Base-by-base conservation (phyloP, 2,113 vertebrate species). In the Xiphorhynchus elegans region DNA sequence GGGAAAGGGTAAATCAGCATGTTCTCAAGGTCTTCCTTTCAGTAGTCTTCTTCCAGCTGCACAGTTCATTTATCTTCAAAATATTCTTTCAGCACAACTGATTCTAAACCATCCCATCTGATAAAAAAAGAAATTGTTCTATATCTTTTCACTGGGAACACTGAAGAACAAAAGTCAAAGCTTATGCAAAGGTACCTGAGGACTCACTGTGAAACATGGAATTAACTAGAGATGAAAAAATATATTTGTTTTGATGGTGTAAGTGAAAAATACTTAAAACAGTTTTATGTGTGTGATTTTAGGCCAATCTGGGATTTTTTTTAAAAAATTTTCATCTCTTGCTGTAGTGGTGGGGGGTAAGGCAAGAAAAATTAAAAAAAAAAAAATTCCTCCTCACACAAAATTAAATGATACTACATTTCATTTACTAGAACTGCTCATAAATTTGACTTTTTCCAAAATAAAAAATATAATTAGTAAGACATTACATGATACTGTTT, bases 11-110 rank as follows among this genome's bases (percentile, higher is more conserved):
- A 83, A 1, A 3, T 89, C 42, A 84, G 52, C 46, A 42, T 19
- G 55, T 62, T 81, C 59, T 91, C 80, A 87, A 78, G 73, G 66
- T 59, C 50, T 83, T 70, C 37, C 47, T 70, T 86, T 66, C 42
- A 58, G 28, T 10, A 77, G 29, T 33, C 55, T 87, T 64, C 28
- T 83, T 59, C 42, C 39, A 93, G 50, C 55, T 84, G 68, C 55
- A 84, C 56, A 64, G 16, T 64, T 80, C 29, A 58, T 79, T 53
- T 70, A 40, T 74, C 77, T 94, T 84, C 52, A 87, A 89, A 96
- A 69, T 55, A 90, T 64, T 86, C 60, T 84, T 82, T 55, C 55
- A 88, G 74, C 37, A 56, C 31, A 81, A 88, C 19, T 56, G 62
- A 75, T 58, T 94, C 44, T 13, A 78, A 84, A 59, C 8, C 44